Percentiles rank a stretch among this genome's conserved stretches.
phyloP scores from a whole-genome alignment of 2,113 vertebrate genomes.

The Nothocercus julius region DNA sequence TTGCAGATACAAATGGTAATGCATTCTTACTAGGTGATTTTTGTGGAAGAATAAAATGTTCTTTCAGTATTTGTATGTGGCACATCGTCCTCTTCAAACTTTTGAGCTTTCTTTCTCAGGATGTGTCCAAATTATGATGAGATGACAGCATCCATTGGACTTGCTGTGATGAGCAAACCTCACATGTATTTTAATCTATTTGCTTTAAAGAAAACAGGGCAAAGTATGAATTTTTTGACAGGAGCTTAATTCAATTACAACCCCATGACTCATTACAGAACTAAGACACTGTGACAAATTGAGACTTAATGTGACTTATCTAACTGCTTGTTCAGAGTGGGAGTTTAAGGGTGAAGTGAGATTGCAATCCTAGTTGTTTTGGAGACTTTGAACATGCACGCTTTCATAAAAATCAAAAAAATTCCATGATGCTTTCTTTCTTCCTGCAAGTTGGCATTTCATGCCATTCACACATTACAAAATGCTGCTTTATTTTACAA shows the following conservation, averaged over 20 bases:
- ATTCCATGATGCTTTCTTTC: neutral
- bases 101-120: neutral
- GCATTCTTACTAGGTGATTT: accelerated
- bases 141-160: neutral
- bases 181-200: neutral
- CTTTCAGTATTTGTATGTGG: neutral
- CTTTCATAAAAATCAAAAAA: neutral
- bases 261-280: neutral
- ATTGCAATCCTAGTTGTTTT: neutral
- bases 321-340: neutral
- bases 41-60: neutral
- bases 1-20: neutral
- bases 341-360: neutral
- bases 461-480: neutral
- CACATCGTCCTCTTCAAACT: neutral
- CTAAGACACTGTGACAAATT: neutral
- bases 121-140: neutral
- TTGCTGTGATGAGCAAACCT: neutral
- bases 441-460: neutral
- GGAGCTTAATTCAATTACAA: neutral
- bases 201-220: neutral
- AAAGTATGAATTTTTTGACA: neutral
- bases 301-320: neutral
- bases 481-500: neutral
- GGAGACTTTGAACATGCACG: neutral